phyloP scores from a whole-genome alignment of 2,113 vertebrate species.

The Oreotrochilus melanogaster region DNA sequence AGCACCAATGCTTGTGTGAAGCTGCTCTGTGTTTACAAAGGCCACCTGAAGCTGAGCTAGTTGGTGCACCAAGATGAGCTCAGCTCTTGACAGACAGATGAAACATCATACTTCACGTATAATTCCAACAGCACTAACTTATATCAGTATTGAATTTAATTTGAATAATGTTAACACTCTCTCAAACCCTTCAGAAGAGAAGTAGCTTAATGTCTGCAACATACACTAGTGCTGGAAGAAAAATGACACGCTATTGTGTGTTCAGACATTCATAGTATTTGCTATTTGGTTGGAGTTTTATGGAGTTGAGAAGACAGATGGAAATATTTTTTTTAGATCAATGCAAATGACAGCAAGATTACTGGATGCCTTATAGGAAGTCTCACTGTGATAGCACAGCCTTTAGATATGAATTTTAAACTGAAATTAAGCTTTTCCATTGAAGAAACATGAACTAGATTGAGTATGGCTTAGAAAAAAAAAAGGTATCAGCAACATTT shows the following conservation, averaged over 20 bases:
- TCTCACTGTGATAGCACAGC: constrained; percentile 17
- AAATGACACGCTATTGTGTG: constrained; percentile 44
- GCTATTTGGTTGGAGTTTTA: constrained; percentile 65
- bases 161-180: constrained; percentile 51
- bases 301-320: constrained; percentile 43
- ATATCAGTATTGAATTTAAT: constrained; percentile 36
- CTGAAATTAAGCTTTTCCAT: constrained; percentile 39
- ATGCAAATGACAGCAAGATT: constrained; percentile 29
- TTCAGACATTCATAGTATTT: constrained; percentile 55
- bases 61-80: background rate
- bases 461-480: background rate
- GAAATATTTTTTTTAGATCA: constrained; percentile 22
- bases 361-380: constrained; percentile 43
- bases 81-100: constrained; percentile 3
- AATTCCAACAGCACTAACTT: constrained; percentile 13
- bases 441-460: background rate
- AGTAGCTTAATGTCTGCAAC: constrained; percentile 41
- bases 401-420: constrained; percentile 21
- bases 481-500: background rate
- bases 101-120: background rate
- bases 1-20: background rate
- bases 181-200: constrained; percentile 41
- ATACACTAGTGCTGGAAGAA: constrained; percentile 55
- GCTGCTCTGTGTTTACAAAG: background rate
- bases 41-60: constrained; percentile 1